Evolutionary conservation across 2,113 vertebrate species (phyloP).

Genomic region (Scophthalmus maximus): DNA sequence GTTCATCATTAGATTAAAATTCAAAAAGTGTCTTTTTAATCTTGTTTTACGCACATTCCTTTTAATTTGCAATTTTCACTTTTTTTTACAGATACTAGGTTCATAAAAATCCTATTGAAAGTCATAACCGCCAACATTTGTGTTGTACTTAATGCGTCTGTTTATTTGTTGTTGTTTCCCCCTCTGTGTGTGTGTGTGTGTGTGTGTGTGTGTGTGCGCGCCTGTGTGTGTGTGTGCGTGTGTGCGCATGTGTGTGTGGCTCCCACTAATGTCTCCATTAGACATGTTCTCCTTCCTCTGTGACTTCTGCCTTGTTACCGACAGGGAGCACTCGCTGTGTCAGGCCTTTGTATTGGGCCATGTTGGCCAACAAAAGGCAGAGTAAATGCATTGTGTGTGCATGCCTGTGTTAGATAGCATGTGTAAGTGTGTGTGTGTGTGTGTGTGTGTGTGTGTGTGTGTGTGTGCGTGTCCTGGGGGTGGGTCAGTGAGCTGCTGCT

Average conservation of each 20-base stretch:
- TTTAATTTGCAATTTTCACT: no score
- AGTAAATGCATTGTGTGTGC: slow-evolving; percentile 45
- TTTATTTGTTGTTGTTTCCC: background rate
- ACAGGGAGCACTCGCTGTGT: slow-evolving; percentile 42
- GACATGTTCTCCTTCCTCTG: slow-evolving; percentile 36
- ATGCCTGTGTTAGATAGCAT: slow-evolving; percentile 30
- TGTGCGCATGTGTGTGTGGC: background rate
- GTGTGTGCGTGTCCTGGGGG: background rate
- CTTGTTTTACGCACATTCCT: no score
- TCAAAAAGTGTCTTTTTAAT: no score
- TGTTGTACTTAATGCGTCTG: background rate
- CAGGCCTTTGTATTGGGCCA: slow-evolving; percentile 50
- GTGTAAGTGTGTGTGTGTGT: slow-evolving; percentile 40
- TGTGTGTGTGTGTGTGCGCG: background rate
- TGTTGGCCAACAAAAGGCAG: slow-evolving; percentile 62
- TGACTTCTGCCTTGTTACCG: slow-evolving; percentile 29
- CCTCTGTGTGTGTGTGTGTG: background rate
- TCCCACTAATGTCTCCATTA: slow-evolving; percentile 54
- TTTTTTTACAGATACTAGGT: no score
- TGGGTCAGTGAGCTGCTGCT: slow-evolving; percentile 38
- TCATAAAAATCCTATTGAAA: no score
- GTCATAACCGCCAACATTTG: no score
- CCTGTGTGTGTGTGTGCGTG: background rate
- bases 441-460: slow-evolving; percentile 50
- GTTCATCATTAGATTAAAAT: no score